Evolutionary conservation across 2,113 vertebrate species (phyloP).

Genomic region (Bubo bubo): DNA sequence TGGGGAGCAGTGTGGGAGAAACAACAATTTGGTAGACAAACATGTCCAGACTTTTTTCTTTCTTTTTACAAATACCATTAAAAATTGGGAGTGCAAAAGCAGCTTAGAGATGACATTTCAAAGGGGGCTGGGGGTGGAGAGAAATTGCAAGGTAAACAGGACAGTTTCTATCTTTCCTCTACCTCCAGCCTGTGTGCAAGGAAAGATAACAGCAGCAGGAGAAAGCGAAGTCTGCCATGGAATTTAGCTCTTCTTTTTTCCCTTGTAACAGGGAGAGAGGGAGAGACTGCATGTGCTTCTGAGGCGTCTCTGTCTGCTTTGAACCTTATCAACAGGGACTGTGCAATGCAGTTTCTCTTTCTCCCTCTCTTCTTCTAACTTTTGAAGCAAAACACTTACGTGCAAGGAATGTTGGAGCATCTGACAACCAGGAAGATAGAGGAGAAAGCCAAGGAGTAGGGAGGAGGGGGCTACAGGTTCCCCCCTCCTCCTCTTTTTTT

Average conservation of each 20-base stretch:
- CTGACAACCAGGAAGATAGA: constrained; percentile 31
- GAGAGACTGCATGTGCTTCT: constrained; percentile 57
- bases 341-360: constrained; percentile 56
- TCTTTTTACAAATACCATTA: constrained; percentile 33
- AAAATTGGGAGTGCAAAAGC: constrained; percentile 26
- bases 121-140: constrained; percentile 1
- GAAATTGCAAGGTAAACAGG: constrained; percentile 58
- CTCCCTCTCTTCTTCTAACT: constrained; percentile 55
- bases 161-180: constrained; percentile 41
- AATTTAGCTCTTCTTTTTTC: constrained; percentile 55
- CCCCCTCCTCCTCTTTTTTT: not conserved
- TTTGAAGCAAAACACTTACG: constrained; percentile 72
- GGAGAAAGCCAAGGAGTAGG: constrained; percentile 28
- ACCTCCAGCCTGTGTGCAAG: constrained; percentile 50
- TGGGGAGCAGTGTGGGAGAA: not conserved
- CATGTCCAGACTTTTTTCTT: not conserved
- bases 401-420: constrained; percentile 67
- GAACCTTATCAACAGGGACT: constrained; percentile 75
- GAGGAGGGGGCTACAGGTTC: constrained; percentile 14
- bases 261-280: not conserved
- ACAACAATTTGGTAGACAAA: not conserved
- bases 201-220: constrained; percentile 65
- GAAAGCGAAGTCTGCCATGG: constrained; percentile 47
- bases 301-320: constrained; percentile 64
- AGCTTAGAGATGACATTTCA: constrained; percentile 55